Evolutionary conservation across 1,140 invertebrate species (phyloP), one percentile per base, ranked within the genome.

Genomic region (Dysdera silvatica): DNA sequence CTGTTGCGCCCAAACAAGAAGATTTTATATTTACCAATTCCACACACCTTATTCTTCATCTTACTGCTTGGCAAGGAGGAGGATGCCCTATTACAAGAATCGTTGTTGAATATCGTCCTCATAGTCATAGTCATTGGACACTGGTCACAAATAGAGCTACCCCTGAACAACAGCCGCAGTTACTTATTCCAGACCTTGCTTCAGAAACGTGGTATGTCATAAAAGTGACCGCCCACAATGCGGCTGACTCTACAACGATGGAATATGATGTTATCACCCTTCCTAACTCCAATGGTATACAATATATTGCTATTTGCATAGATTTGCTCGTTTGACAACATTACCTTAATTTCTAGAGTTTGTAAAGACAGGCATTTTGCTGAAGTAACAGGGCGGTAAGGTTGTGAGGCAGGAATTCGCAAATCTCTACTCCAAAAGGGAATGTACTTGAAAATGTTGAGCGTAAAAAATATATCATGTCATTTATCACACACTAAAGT

Each of bases 41-140:
- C 4, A 89, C 87, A 0, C 86, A 84, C 14, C 80, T 89, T 4
- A 74, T 83, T 7, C 76, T 91, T 1, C 80, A 86, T 40, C 75
- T 91, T 12, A 83, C 83, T 64, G 80, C 84, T 2, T 91, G 88
- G 88, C 84, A 85, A 4, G 70, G 68, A 6, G 84, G 87, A 67
- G 86, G 86, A 2, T 91, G 89, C 71, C 84, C 87, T 0, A 82
- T 92, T 31, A 73, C 82, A 10, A 85, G 84, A 71, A 90, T 88
- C 71, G 82, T 85, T 20, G 79, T 91, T 31, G 85, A 87, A 68
- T 90, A 91, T 74, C 80, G 81, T 41, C 81, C 80, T 18, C 58
- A 65, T n/a, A 59, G 48, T 23, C 49, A 61, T 28, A 51, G 45
- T 37, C 55, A 53, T n/a, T 69, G 68, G 68, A 63, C 54, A 3